These are phyloP conservation scores for Bombus confusus DNA, from an alignment of 1,140 invertebrate species.

Conservation along the genomic window DNA sequence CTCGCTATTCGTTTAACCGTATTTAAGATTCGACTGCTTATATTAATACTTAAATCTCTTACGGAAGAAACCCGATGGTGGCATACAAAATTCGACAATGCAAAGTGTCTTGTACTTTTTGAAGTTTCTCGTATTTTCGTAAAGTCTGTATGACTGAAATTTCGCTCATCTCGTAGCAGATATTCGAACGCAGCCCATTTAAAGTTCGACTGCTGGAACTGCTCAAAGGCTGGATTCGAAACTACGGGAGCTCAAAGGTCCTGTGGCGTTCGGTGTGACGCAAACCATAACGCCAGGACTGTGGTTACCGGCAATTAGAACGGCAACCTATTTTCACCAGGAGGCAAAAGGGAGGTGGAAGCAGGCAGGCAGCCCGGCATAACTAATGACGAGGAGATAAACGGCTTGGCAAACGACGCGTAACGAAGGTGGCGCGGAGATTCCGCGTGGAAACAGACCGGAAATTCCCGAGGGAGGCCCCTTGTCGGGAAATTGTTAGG, in stretches of 20 bases:
- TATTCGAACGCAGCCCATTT: no score
- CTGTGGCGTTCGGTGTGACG: background rate
- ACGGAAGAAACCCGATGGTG: accelerated
- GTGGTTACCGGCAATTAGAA: slow-evolving; percentile 27
- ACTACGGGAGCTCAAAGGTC: no score
- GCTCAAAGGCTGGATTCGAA: no score
- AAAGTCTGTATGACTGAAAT: no score
- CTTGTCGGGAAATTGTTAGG: slow-evolving; percentile 68
- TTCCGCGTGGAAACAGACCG: slow-evolving; percentile 63
- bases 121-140: no score
- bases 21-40: no score
- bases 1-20: no score
- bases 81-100: no score
- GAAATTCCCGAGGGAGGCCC: slow-evolving; percentile 60
- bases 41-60: no score
- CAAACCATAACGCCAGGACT: background rate
- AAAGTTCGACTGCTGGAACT: no score
- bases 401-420: slow-evolving; percentile 66
- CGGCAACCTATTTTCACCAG: background rate
- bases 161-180: no score
- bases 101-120: no score
- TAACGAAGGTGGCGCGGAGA: slow-evolving; percentile 65
- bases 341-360: background rate
- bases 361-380: slow-evolving; percentile 55
- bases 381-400: slow-evolving; percentile 72